Percentiles rank a stretch among this genome's conserved stretches.
These are phyloP conservation scores for Tetragnatha versicolor DNA, from an alignment of 1,140 invertebrate species.

Conservation along the genomic window DNA sequence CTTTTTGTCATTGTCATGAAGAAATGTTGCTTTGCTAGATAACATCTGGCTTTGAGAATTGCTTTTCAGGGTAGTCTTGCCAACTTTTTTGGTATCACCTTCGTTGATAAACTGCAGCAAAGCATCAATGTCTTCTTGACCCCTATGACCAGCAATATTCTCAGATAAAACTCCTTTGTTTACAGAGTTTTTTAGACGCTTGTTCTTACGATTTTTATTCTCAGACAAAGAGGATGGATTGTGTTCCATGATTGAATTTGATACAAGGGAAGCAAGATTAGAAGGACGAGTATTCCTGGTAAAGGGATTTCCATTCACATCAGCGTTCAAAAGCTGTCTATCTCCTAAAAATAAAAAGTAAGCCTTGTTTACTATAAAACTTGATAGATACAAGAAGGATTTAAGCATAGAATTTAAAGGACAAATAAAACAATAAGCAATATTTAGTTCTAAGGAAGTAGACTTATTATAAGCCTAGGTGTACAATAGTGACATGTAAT, in stretches of 20 bases:
- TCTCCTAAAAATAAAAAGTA: too few relatives aligned
- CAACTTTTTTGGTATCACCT: too few relatives aligned
- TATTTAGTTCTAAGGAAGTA: too few relatives aligned
- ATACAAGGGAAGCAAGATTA: constrained; percentile 37
- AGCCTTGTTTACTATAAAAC: too few relatives aligned
- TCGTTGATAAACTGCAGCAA: constrained; percentile 69
- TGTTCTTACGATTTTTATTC: constrained; percentile 56
- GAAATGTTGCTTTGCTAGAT: constrained; percentile 17
- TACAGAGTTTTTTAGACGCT: constrained; percentile 67
- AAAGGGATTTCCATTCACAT: constrained; percentile 45
- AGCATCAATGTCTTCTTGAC: constrained; percentile 69
- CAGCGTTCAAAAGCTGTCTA: constrained; percentile 7
- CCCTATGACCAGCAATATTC: constrained; percentile 73
- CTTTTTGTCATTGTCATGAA: constrained; percentile 26
- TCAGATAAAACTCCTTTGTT: constrained; percentile 71
- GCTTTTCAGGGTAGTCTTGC: constrained; percentile 57
- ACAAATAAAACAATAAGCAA: neutral
- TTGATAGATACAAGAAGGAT: too few relatives aligned
- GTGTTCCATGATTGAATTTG: constrained; percentile 18
- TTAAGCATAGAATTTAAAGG: too few relatives aligned
- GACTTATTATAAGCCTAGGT: too few relatives aligned
- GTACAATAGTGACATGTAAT: too few relatives aligned
- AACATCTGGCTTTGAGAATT: constrained; percentile 5
- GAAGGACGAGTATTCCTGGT: neutral
- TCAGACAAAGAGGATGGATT: neutral